Evolutionary conservation across 2,797 vertebrate genomes (phyloP).

Genomic region (Microcaecilia unicolor): DNA sequence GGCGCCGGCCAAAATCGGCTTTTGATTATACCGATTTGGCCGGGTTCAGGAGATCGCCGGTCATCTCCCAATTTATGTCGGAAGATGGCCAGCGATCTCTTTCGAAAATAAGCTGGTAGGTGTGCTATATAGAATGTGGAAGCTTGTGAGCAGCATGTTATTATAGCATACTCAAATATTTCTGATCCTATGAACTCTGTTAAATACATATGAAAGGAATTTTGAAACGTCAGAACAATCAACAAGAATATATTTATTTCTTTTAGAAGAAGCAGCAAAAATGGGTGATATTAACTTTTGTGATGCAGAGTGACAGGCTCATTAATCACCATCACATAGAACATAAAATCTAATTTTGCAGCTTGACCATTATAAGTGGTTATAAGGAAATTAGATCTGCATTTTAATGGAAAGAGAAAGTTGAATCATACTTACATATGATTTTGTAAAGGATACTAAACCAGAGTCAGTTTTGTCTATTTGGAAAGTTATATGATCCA

Average conservation of each 20-base stretch:
- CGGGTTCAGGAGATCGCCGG: too few relatives aligned
- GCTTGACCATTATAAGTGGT: background rate
- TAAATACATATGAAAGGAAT: background rate
- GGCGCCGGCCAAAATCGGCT: too few relatives aligned
- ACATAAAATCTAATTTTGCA: conserved; percentile 2
- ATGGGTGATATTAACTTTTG: too few relatives aligned
- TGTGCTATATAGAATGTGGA: too few relatives aligned
- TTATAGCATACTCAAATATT: too few relatives aligned
- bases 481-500: conserved; percentile 18
- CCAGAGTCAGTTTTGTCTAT: conserved; percentile 12
- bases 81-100: too few relatives aligned
- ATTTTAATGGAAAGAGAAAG: conserved; percentile 21
- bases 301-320: too few relatives aligned
- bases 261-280: background rate
- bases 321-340: conserved; percentile 14
- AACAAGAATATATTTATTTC: background rate
- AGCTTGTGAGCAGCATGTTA: too few relatives aligned
- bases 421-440: conserved; percentile 11
- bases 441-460: background rate
- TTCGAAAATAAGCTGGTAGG: too few relatives aligned
- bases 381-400: conserved; percentile 3
- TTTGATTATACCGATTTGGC: too few relatives aligned
- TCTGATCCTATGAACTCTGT: background rate
- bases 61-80: too few relatives aligned
- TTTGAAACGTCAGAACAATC: background rate